A percentile compares a stretch with the other conserved stretches of the same genome.
phyloP scores from a whole-genome alignment of 64 coral and sea anemone species.

The Montipora sp. region DNA sequence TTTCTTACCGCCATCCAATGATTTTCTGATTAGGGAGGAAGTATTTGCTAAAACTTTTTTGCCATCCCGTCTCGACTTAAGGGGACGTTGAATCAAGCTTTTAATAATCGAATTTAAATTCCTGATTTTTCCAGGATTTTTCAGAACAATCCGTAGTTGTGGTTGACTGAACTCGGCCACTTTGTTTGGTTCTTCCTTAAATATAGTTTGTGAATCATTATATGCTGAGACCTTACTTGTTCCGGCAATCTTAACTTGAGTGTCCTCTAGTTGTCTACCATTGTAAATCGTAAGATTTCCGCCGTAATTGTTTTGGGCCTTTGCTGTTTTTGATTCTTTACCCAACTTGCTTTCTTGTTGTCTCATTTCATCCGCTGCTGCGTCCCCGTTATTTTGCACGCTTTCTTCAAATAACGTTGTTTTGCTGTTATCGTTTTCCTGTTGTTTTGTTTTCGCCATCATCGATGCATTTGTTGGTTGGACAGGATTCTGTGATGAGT shows the following conservation, averaged over 20 bases:
- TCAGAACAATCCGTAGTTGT: conserved; percentile 12
- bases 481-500: too few species aligned
- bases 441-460: not conserved
- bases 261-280: not conserved
- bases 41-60: not conserved
- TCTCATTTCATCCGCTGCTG: not conserved
- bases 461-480: too few species aligned
- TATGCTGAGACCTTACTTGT: not conserved
- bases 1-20: not conserved
- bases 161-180: not conserved
- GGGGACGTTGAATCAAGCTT: conserved; percentile 15
- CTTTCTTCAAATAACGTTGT: not conserved
- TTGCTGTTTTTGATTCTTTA: not conserved
- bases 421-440: not conserved
- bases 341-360: not conserved
- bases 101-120: not conserved
- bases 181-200: not conserved
- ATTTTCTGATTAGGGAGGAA: not conserved
- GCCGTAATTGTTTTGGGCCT: not conserved
- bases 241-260: not conserved
- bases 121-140: conserved; percentile 19
- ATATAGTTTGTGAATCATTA: not conserved
- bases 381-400: not conserved
- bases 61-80: not conserved
- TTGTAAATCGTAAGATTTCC: not conserved